phyloP scores from a whole-genome alignment of 2,797 vertebrate genomes.

The Xerus rutilus region DNA sequence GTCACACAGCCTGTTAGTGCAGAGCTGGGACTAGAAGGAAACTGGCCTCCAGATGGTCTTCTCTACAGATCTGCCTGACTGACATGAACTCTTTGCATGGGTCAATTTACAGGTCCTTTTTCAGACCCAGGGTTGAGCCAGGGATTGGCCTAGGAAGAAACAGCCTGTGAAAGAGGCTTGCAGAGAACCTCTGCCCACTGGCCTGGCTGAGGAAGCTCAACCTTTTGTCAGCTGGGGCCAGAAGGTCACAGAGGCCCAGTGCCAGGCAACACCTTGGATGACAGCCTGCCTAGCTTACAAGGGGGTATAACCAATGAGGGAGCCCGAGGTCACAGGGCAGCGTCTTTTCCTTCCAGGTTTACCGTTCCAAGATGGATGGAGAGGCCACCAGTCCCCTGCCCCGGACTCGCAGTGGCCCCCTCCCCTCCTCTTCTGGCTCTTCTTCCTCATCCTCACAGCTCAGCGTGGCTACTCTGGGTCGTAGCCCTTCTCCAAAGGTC shows the following conservation, averaged over 20 bases:
- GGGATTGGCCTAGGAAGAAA: neutral
- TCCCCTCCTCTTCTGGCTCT: slow-evolving; percentile 89
- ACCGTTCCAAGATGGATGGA: slow-evolving; percentile 93
- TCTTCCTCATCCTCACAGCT: slow-evolving; percentile 92
- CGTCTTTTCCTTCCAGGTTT: slow-evolving; percentile 89
- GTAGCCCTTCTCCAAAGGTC: slow-evolving; percentile 94
- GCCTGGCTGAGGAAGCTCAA: neutral
- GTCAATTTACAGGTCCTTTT: neutral
- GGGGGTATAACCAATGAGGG: neutral
- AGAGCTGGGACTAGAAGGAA: neutral
- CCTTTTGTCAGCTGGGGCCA: neutral
- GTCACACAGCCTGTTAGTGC: neutral
- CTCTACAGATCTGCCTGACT: neutral
- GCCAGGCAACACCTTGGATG: neutral
- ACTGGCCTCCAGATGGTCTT: neutral
- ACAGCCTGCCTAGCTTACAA: neutral
- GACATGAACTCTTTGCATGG: neutral
- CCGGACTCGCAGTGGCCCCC: slow-evolving; percentile 85
- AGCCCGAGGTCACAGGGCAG: neutral
- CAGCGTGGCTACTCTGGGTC: slow-evolving; percentile 92
- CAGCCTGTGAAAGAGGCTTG: neutral
- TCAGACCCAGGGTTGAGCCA: neutral
- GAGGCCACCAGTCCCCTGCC: slow-evolving; percentile 86
- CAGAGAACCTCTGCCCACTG: neutral
- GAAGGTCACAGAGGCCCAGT: neutral